phyloP scores from a whole-genome alignment of 2,797 vertebrate species.

The Eupleurogrammus muticus region DNA sequence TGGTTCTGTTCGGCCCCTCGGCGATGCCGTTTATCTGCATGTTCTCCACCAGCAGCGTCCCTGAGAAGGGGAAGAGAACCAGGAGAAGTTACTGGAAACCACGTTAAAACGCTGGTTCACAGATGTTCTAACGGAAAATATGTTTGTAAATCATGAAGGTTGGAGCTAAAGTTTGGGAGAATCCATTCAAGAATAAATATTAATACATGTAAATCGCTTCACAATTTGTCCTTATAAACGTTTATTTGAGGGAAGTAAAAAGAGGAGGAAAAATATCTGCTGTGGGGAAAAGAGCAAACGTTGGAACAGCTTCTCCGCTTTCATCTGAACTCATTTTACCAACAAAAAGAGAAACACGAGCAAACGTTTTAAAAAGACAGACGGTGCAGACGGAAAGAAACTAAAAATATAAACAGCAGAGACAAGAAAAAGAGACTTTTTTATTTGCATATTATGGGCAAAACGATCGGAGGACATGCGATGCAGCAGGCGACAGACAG shows the following conservation, averaged over 20 bases:
- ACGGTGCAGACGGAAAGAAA: constrained; percentile 26
- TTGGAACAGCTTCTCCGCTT: background rate
- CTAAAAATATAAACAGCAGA: constrained; percentile 16
- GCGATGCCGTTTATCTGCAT: constrained; percentile 94
- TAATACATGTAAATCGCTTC: no score
- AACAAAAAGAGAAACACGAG: constrained; percentile 27
- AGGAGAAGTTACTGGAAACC: no score
- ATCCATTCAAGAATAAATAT: background rate
- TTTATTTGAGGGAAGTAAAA: no score
- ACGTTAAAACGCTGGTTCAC: no score
- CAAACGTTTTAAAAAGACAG: constrained; percentile 34
- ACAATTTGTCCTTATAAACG: no score
- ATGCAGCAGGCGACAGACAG: constrained; percentile 3
- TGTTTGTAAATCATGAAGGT: constrained; percentile 18
- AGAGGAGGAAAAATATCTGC: background rate
- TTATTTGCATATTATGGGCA: no score
- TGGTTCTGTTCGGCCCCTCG: constrained; percentile 88
- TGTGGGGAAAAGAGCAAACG: background rate
- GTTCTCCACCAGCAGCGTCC: constrained; percentile 92
- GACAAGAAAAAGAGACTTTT: constrained; percentile 8
- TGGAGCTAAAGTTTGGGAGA: constrained; percentile 23
- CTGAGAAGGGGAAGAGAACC: constrained; percentile 75
- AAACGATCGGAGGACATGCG: background rate
- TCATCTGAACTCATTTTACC: constrained; percentile 1
- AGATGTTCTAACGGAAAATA: constrained; percentile 18